Base-by-base conservation (phyloP, 2,888 invertebrate species). In the Trissoscelio sp. region DNA sequence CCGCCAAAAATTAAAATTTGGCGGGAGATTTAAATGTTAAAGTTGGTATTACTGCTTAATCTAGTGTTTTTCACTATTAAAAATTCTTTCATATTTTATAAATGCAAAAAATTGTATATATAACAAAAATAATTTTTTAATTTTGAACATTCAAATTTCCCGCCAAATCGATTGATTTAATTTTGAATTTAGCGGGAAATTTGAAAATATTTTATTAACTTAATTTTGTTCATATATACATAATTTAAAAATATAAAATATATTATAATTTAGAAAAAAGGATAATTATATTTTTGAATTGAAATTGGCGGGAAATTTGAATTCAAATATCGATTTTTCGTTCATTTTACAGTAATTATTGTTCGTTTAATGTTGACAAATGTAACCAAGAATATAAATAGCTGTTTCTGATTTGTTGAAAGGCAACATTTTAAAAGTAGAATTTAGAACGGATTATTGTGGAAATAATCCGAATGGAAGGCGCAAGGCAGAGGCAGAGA, bases 391-490 rank as follows among this genome's bases (percentile, higher is more conserved):
- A 58, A 42, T 22, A 60, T 60, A 34, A 62, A 34, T 48, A 11
- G 16, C 7, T 66, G 39, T 51, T 64, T 64, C 42, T 66, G 57
- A 55, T 51, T 66, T 58, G 48, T 57, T 55, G n/a, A 57, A 62
- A 28, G n/a, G 57, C 48, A 46, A 64, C 57, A 57, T 51, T 64
- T 66, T 74, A 34, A 70, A 75, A 70, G 62, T 57, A 37, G 62
- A 70, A 55, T 78, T 60, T 62, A 55, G 55, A 78, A 69, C 3
- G 62, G 78, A 70, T 77, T 78, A 70, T 78, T 70, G 69, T 78
- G 69, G 53, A 62, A 62, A 77, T 77, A 78, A 78, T 78, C 55
- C 39, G 34, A 77, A 60, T 67, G 48, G 48, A 67, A 28, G 51
- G n/a, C n/a, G n/a, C n/a, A 69, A 60, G 44, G 74, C 55, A 58